phyloP scores from a whole-genome alignment of 2,113 vertebrate genomes.

The Pelecanus crispus region DNA sequence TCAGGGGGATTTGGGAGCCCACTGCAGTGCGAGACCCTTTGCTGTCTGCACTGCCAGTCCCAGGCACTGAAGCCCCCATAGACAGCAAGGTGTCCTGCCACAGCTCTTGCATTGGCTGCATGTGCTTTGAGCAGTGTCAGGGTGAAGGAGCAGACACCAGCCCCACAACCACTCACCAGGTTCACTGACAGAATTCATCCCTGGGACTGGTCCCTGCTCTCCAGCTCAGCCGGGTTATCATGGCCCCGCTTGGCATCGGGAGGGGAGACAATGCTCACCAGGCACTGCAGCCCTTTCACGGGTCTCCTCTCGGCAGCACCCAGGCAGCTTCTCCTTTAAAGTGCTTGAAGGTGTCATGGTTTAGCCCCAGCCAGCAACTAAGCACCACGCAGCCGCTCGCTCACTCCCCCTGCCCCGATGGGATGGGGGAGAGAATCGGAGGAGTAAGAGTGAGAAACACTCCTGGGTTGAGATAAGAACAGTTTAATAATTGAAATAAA shows the following conservation, averaged over 20 bases:
- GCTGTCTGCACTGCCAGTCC: not conserved
- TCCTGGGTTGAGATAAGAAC: no score
- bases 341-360: no score
- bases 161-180: accelerated
- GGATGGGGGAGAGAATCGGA: no score
- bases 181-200: not conserved
- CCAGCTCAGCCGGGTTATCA: not conserved
- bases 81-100: not conserved
- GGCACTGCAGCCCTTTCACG: accelerated
- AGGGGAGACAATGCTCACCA: not conserved
- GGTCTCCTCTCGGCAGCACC: not conserved
- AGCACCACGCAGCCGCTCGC: no score
- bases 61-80: not conserved
- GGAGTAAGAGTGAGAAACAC: no score
- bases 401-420: no score
- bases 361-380: no score
- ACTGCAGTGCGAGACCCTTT: not conserved
- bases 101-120: accelerated
- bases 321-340: not conserved
- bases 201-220: not conserved
- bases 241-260: no score
- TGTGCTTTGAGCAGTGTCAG: not conserved
- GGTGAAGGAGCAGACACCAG: not conserved
- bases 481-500: no score
- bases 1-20: not conserved